Evolutionary conservation across 1,140 invertebrate species (phyloP).

Genomic region (Argopecten irradians): DNA sequence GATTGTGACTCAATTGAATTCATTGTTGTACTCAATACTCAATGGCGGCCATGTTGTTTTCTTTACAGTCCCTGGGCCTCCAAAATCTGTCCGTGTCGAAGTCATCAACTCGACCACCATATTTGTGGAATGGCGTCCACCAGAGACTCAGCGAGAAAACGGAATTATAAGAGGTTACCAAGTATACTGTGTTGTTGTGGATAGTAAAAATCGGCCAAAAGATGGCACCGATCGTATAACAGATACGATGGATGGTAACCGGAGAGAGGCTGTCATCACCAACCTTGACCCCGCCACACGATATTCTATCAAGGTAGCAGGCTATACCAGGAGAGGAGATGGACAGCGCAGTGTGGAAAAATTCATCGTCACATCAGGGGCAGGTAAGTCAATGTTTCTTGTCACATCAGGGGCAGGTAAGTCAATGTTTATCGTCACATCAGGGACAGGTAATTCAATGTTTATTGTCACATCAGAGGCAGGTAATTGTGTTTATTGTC

Average conservation of each 20-base stretch:
- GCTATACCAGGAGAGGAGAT: slow-evolving; percentile 95
- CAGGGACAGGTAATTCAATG: too few relatives aligned
- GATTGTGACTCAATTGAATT: background rate
- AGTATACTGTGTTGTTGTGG: slow-evolving; percentile 86
- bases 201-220: slow-evolving; percentile 63
- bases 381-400: slow-evolving; percentile 77
- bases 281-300: slow-evolving; percentile 94
- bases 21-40: background rate
- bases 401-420: too few relatives aligned
- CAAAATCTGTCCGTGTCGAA: slow-evolving; percentile 90
- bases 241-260: slow-evolving; percentile 79
- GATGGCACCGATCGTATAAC: slow-evolving; percentile 54
- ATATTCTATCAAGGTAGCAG: slow-evolving; percentile 90
- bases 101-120: slow-evolving; percentile 95
- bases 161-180: slow-evolving; percentile 98
- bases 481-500: slow-evolving; percentile 63
- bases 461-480: too few relatives aligned
- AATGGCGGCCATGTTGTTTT: slow-evolving; percentile 1
- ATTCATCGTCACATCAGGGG: slow-evolving; percentile 92
- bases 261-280: slow-evolving; percentile 88
- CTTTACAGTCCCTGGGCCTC: slow-evolving; percentile 93
- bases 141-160: slow-evolving; percentile 91
- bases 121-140: slow-evolving; percentile 93
- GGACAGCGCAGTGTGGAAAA: slow-evolving; percentile 89
- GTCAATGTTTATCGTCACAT: background rate